phyloP scores from a whole-genome alignment of 1,140 invertebrate species.

The Drosophila rhopaloa region DNA sequence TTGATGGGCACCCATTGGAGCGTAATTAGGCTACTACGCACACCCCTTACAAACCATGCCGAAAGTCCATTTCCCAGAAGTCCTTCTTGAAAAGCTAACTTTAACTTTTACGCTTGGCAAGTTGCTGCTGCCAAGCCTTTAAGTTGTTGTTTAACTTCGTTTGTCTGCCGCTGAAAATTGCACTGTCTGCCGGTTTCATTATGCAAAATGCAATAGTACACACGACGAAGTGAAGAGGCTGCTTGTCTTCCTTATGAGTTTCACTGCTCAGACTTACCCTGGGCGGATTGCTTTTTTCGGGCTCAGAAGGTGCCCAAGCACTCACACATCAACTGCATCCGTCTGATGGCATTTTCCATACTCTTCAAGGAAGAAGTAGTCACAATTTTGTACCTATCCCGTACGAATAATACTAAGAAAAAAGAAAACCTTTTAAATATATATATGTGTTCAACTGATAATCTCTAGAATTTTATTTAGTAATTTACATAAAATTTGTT shows the following conservation, averaged over 20 bases:
- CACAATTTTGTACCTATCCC: neutral
- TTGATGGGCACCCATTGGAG: conserved; percentile 59
- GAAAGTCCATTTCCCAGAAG: neutral
- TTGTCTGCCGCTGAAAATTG: conserved; percentile 57
- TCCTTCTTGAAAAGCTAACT: conserved; percentile 11
- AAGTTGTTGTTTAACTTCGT: conserved; percentile 65
- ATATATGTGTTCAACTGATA: too few relatives aligned
- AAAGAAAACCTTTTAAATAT: too few relatives aligned
- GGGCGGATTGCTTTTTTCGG: conserved; percentile 2
- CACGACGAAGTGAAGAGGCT: conserved; percentile 10
- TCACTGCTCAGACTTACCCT: conserved; percentile 11
- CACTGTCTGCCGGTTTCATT: conserved; percentile 71
- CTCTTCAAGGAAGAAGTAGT: neutral
- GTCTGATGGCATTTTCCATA: conserved; percentile 6
- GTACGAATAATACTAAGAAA: too few relatives aligned
- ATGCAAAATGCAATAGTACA: conserved; percentile 64
- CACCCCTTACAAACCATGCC: conserved; percentile 5
- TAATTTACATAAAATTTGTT: too few relatives aligned
- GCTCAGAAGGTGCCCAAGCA: conserved; percentile 4
- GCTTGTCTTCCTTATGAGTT: conserved; percentile 46
- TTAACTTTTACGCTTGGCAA: conserved; percentile 46
- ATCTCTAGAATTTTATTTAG: too few relatives aligned
- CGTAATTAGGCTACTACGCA: conserved; percentile 26
- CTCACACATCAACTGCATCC: conserved; percentile 7
- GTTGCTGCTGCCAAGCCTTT: conserved; percentile 35